Conservation (phyloP, 2,888 invertebrate genomes). For the Sesia apiformis region DNA sequence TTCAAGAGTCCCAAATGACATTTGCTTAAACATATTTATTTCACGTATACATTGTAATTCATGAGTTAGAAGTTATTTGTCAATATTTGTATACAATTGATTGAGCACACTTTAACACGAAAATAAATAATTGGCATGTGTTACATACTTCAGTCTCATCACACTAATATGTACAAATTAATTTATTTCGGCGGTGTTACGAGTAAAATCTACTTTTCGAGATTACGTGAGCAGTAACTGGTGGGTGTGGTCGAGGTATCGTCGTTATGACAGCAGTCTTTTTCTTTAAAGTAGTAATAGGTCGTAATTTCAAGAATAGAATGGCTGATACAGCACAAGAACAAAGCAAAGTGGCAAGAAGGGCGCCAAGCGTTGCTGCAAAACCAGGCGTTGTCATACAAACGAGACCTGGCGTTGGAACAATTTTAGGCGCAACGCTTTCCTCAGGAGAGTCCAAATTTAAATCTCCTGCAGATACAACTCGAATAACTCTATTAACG, state of each 20-base stretch:
- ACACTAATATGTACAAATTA: slow-evolving; percentile 73
- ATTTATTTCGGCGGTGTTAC: slow-evolving; percentile 60
- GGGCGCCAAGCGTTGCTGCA: slow-evolving; percentile 87
- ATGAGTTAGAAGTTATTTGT: slow-evolving; percentile 2
- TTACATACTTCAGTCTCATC: slow-evolving; percentile 70
- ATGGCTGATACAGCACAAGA: slow-evolving; percentile 91
- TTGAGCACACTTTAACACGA: slow-evolving; percentile 54
- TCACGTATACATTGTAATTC: not conserved
- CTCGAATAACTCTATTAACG: slow-evolving; percentile 90
- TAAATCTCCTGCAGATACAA: slow-evolving; percentile 92
- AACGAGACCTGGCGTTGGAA: slow-evolving; percentile 83
- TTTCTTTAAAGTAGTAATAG: slow-evolving; percentile 75
- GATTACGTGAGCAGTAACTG: slow-evolving; percentile 52
- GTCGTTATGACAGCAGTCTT: slow-evolving; percentile 68
- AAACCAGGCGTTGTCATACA: slow-evolving; percentile 97
- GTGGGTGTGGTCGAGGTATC: slow-evolving; percentile 60
- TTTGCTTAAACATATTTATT: not conserved
- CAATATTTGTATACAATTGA: slow-evolving; percentile 7
- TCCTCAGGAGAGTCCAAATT: slow-evolving; percentile 87
- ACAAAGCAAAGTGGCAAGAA: slow-evolving; percentile 86
- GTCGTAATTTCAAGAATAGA: slow-evolving; percentile 86
- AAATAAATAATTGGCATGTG: slow-evolving; percentile 57
- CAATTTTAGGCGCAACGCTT: slow-evolving; percentile 65
- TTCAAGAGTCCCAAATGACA: not conserved
- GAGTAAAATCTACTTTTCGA: slow-evolving; percentile 81